Base-by-base conservation (phyloP, 1,140 invertebrate genomes). In the Bradysia coprophila region DNA sequence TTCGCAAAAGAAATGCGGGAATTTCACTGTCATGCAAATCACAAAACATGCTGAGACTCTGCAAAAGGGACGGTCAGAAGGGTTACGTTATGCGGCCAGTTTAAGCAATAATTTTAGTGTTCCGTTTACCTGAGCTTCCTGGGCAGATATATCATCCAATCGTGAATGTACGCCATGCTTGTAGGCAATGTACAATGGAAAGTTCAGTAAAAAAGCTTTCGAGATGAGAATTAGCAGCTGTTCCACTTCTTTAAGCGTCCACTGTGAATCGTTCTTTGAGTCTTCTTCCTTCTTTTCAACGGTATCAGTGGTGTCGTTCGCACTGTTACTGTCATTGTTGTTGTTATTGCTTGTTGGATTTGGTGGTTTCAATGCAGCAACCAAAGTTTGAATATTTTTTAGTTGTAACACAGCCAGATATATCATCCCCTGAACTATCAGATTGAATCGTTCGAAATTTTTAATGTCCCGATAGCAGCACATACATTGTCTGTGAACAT, bases 11-110 rank as follows among this genome's bases (percentile, higher is more conserved):
- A 58, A 85, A 86, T 39, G 87, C 75, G 31, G 89, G 88, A 55
- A 92, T 84, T 62, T 94, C 89, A 40, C 85, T 79, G 64, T 94
- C 90, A 64, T 91, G 78, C 23, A 91, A 68, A 66, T 93, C 90
- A 67, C 88, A 92, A 59, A 84, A 92, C 47, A 75, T 71, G 59
- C 77, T 81, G 46, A 87, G 61, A 52, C 71, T 75, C 50, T 76
- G n/a, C 18, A 36, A 9, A 36, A n/a, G n/a, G n/a, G n/a, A n/a
- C 8, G n/a, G 8, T 31, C 8, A 31, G n/a, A 31, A 8, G n/a
- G n/a, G n/a, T n/a, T n/a, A n/a, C n/a, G n/a, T n/a, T n/a, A n/a
- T n/a, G n/a, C n/a, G n/a, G n/a, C n/a, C n/a, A n/a, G n/a, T n/a
- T n/a, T n/a, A n/a, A n/a, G n/a, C n/a, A n/a, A n/a, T n/a, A n/a